phyloP scores from a whole-genome alignment of 1,140 invertebrate species.

The Microplitis mediator region DNA sequence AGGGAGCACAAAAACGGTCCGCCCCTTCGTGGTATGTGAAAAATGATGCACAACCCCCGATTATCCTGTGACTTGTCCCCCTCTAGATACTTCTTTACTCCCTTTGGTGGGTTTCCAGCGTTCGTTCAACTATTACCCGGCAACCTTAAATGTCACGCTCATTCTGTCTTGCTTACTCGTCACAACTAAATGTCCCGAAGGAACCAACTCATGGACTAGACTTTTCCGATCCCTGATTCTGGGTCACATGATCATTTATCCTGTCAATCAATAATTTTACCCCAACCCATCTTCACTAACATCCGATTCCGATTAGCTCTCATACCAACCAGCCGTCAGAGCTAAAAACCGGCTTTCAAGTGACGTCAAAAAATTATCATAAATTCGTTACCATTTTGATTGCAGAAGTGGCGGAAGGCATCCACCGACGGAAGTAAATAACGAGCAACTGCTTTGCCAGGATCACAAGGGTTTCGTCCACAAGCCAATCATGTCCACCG shows the following conservation, averaged over 20 bases:
- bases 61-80: slow-evolving; percentile 8
- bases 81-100: slow-evolving; percentile 24
- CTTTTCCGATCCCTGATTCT: slow-evolving; percentile 23
- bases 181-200: slow-evolving; percentile 49
- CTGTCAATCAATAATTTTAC: slow-evolving; percentile 19
- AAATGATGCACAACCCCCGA: slow-evolving; percentile 59
- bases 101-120: slow-evolving; percentile 36
- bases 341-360: no score
- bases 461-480: slow-evolving; percentile 52
- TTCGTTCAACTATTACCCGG: slow-evolving; percentile 26
- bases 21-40: slow-evolving; percentile 60
- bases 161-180: slow-evolving; percentile 6
- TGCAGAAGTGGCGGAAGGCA: slow-evolving; percentile 34
- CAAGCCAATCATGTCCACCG: slow-evolving; percentile 32
- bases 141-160: background rate
- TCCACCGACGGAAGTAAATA: slow-evolving; percentile 47
- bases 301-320: background rate
- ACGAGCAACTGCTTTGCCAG: slow-evolving; percentile 49
- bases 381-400: background rate
- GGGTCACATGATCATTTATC: slow-evolving; percentile 26
- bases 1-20: slow-evolving; percentile 56
- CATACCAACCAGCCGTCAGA: background rate
- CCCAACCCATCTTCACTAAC: background rate
- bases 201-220: slow-evolving; percentile 35
- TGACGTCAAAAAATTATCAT: no score